These are phyloP conservation scores for Alloplasta piceator DNA, from an alignment of 2,888 invertebrate species.

Conservation along the genomic window DNA sequence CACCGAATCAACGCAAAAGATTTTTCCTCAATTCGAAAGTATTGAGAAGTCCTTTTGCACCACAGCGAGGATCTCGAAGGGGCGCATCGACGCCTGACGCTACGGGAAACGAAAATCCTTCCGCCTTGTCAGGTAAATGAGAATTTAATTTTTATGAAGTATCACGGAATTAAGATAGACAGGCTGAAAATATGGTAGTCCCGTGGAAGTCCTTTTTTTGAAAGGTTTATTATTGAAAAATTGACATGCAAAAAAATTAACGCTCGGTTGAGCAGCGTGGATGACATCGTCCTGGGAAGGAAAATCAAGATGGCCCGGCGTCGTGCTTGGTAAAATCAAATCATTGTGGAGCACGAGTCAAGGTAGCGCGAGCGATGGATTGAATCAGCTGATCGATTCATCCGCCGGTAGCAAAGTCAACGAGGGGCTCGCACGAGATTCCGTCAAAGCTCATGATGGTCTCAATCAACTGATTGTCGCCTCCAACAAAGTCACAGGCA, in stretches of 20 bases:
- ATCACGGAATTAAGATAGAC: slow-evolving; percentile 5
- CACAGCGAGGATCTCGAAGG: slow-evolving; percentile 79
- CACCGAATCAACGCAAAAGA: slow-evolving; percentile 90
- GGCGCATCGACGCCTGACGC: slow-evolving; percentile 77
- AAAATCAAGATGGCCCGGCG: slow-evolving; percentile 88
- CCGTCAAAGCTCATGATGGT: slow-evolving; percentile 57
- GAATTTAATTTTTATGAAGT: slow-evolving; percentile 8
- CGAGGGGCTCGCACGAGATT: slow-evolving; percentile 73
- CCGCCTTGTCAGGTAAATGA: slow-evolving; percentile 89
- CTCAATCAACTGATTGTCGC: slow-evolving; percentile 61
- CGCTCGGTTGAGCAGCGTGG: slow-evolving; percentile 79
- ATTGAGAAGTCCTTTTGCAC: slow-evolving; percentile 90
- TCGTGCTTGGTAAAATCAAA: slow-evolving; percentile 94
- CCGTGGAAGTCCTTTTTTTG: slow-evolving; percentile 24
- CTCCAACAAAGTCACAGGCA: slow-evolving; percentile 68
- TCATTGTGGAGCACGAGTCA: slow-evolving; percentile 93
- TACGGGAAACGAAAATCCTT: slow-evolving; percentile 86
- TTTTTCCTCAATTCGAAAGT: slow-evolving; percentile 93
- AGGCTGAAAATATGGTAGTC: neutral
- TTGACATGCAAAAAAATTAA: slow-evolving; percentile 48
- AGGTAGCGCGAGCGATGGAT: slow-evolving; percentile 89
- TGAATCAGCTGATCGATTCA: slow-evolving; percentile 88
- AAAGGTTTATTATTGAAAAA: slow-evolving; percentile 16
- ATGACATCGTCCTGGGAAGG: slow-evolving; percentile 84
- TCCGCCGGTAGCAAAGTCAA: slow-evolving; percentile 86